Evolutionary conservation across 1,140 invertebrate species (phyloP).

Genomic region (Rhyzopertha dominica): DNA sequence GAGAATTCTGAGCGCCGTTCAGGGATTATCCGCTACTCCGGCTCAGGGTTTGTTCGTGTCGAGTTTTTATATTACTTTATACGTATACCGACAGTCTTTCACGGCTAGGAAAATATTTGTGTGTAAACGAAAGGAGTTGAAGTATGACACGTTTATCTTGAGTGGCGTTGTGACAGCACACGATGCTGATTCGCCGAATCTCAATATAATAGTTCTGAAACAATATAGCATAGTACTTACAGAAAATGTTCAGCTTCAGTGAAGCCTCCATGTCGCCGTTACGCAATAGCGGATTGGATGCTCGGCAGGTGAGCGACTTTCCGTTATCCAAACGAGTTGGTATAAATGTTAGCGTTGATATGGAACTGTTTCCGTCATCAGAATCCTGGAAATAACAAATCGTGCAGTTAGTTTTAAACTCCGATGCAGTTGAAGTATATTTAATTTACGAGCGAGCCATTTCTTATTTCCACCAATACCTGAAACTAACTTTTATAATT

Average conservation of each 20-base stretch:
- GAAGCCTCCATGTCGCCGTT: constrained; percentile 68
- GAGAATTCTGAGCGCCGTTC: constrained; percentile 4
- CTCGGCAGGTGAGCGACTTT: constrained; percentile 71
- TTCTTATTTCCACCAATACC: too few species aligned
- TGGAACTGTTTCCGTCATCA: constrained; percentile 73
- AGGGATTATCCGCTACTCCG: not conserved
- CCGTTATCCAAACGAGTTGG: constrained; percentile 73
- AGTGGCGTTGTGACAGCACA: too few species aligned
- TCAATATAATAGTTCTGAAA: too few species aligned
- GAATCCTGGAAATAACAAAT: constrained; percentile 56
- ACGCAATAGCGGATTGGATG: constrained; percentile 70
- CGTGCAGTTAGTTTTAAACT: not conserved
- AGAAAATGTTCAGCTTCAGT: constrained; percentile 76
- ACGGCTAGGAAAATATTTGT: too few species aligned
- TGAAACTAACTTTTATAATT: too few species aligned
- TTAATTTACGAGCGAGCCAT: too few species aligned
- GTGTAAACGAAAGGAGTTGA: too few species aligned
- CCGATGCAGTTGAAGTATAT: not conserved
- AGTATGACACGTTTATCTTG: too few species aligned
- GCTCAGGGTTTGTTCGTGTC: constrained; percentile 16
- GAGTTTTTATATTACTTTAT: constrained; percentile 29
- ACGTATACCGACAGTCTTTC: too few species aligned
- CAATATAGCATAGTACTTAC: too few species aligned
- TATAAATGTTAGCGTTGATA: constrained; percentile 67
- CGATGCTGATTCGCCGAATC: too few species aligned